Conservation (phyloP, 2,113 vertebrate genomes). For the Entelurus aequoreus region DNA sequence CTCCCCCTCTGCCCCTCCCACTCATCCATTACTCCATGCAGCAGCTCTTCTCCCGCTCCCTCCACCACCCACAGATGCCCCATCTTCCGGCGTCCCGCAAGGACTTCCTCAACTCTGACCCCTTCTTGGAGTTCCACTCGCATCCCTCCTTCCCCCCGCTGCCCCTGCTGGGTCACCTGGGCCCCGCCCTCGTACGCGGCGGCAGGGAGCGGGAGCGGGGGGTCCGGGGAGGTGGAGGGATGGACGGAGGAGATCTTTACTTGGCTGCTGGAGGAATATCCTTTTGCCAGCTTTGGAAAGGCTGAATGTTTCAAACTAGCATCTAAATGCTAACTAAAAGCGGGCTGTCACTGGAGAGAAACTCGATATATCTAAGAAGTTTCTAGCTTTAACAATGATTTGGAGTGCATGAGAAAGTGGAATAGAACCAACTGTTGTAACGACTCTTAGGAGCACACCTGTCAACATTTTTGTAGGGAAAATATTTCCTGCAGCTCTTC, state of each 20-base stretch:
- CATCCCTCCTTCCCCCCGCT: conserved; percentile 62
- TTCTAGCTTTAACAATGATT: no score
- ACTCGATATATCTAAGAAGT: neutral
- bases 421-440: no score
- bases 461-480: no score
- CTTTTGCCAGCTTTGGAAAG: conserved; percentile 45
- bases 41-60: conserved; percentile 72
- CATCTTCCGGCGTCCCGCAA: conserved; percentile 65
- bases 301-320: neutral
- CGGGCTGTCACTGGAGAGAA: neutral
- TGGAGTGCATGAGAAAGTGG: no score
- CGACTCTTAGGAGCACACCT: no score
- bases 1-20: conserved; percentile 55
- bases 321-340: neutral
- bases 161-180: conserved; percentile 64
- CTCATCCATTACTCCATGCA: conserved; percentile 78
- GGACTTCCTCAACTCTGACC: conserved; percentile 62
- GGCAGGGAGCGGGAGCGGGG: conserved; percentile 65
- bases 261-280: conserved; percentile 72
- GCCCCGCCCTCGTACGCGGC: conserved; percentile 46
- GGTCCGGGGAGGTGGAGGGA: conserved; percentile 57
- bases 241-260: conserved; percentile 67
- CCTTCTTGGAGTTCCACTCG: conserved; percentile 68
- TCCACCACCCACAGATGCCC: conserved; percentile 57
- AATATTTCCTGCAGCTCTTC: no score